A percentile compares a stretch with the other conserved stretches of the same genome.
Evolutionary conservation across 2,113 vertebrate species (phyloP).

Genomic region (Bucco capensis): DNA sequence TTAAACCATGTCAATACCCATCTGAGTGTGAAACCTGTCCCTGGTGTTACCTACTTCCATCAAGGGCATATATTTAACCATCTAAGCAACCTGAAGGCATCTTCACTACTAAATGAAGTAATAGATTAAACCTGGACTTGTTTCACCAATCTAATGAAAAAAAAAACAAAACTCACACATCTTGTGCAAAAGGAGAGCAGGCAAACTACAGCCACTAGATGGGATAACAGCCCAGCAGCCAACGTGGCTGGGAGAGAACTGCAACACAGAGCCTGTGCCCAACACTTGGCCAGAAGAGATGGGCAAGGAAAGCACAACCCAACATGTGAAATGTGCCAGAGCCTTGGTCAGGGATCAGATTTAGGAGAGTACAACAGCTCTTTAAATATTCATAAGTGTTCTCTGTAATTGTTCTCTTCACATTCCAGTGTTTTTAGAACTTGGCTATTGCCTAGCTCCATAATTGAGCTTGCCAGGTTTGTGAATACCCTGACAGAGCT

Average conservation of each 20-base stretch:
- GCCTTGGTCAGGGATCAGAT: not conserved
- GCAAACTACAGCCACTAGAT: not conserved
- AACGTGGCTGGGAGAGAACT: not conserved
- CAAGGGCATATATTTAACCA: fast-evolving
- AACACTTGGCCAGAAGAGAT: not conserved
- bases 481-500: not conserved
- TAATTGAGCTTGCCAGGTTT: not conserved
- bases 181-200: not conserved
- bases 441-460: not conserved
- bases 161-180: not conserved
- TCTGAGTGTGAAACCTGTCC: not conserved
- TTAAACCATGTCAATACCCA: not conserved
- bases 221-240: not conserved
- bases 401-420: not conserved
- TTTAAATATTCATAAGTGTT: not conserved
- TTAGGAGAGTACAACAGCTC: not conserved
- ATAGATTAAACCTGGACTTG: not conserved
- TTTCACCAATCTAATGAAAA: not conserved
- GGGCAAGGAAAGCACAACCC: fast-evolving
- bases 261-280: not conserved
- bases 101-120: not conserved
- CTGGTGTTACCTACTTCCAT: fast-evolving
- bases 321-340: not conserved
- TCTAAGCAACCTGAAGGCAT: not conserved
- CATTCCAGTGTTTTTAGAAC: not conserved